These are phyloP conservation scores for Prostheceraeus crozeri DNA, from an alignment of 2,888 invertebrate species.

Conservation along the genomic window DNA sequence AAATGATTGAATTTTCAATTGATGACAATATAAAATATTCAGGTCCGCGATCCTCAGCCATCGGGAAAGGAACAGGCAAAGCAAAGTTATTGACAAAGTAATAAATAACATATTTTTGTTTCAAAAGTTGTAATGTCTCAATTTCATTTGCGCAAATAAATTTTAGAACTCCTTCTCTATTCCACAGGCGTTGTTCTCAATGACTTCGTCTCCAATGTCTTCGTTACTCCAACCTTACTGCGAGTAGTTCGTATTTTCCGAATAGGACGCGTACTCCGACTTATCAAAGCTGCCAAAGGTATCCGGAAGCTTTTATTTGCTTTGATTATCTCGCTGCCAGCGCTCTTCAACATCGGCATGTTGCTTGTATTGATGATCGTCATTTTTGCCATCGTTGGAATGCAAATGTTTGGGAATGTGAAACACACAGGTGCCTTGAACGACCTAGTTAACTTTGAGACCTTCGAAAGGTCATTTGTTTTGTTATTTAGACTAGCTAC, in stretches of 20 bases:
- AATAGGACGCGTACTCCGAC: conserved; percentile 88
- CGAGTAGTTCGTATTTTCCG: conserved; percentile 96
- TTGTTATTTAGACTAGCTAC: conserved; percentile 72
- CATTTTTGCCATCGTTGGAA: conserved; percentile 90
- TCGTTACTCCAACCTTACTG: conserved; percentile 87
- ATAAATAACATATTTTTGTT: too few species aligned
- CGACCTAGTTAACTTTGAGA: conserved; percentile 90
- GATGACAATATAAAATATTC: too few species aligned
- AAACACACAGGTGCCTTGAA: conserved; percentile 79
- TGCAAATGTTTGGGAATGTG: conserved; percentile 87
- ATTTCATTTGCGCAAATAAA: too few species aligned
- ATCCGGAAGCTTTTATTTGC: conserved; percentile 89
- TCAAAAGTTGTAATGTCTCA: too few species aligned
- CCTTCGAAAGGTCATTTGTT: conserved; percentile 74
- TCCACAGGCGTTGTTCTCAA: conserved; percentile 74
- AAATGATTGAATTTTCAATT: too few species aligned
- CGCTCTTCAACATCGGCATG: conserved; percentile 88
- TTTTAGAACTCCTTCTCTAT: conserved; percentile 65
- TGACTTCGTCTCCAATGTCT: conserved; percentile 77
- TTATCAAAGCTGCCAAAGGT: conserved; percentile 95
- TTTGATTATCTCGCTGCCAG: conserved; percentile 84
- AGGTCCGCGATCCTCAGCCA: too few species aligned
- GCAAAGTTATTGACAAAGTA: too few species aligned
- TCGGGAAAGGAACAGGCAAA: too few species aligned
- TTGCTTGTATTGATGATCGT: conserved; percentile 83